Evolutionary conservation across 2,888 invertebrate species (phyloP).

Genomic region (Ariolimax columbianus): DNA sequence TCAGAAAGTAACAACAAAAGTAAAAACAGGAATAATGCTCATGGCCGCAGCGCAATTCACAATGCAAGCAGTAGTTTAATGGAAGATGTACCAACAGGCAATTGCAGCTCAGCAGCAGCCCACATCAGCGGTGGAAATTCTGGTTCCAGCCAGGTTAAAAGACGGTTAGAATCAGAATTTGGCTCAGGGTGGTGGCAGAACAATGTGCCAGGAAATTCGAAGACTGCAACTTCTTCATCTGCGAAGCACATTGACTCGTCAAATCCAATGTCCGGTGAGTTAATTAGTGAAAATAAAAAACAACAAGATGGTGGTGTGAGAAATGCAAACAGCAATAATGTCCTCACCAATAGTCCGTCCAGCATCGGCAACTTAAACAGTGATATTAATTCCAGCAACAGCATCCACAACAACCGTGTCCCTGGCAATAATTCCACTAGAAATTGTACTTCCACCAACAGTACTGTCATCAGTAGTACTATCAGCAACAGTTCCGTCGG

Average conservation of each 20-base stretch:
- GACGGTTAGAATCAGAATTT: not conserved
- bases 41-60: not conserved
- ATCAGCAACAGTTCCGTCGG: not conserved
- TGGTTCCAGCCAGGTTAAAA: not conserved
- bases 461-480: not conserved
- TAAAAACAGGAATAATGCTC: too few species aligned
- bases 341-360: not conserved
- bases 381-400: too few species aligned
- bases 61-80: not conserved
- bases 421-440: not conserved
- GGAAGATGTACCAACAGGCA: not conserved
- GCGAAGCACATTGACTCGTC: not conserved
- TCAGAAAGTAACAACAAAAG: too few species aligned
- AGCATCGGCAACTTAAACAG: not conserved
- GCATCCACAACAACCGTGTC: too few species aligned
- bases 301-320: not conserved
- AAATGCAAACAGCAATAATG: not conserved
- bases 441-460: not conserved
- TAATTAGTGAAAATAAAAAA: not conserved
- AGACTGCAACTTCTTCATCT: not conserved
- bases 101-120: not conserved
- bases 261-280: not conserved
- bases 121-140: too few species aligned
- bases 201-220: not conserved
- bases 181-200: conserved; percentile 6